phyloP scores from a whole-genome alignment of 2,113 vertebrate species.

The Zingel zingel region DNA sequence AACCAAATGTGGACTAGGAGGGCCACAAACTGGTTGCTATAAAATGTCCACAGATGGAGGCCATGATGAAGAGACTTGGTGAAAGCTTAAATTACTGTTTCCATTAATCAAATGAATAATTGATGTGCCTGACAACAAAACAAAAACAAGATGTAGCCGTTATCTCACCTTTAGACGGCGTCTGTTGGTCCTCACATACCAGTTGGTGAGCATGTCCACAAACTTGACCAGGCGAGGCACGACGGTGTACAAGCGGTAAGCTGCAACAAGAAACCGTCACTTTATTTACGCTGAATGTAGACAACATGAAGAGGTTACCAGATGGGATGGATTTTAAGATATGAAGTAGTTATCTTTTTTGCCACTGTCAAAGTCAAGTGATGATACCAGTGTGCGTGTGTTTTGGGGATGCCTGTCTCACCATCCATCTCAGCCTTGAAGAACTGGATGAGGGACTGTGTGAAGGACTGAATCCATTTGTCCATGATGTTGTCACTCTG shows the following conservation, averaged over 20 bases:
- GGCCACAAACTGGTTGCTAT: conserved; percentile 15
- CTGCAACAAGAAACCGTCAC: conserved; percentile 76
- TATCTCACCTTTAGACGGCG: conserved; percentile 92
- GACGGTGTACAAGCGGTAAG: conserved; percentile 94
- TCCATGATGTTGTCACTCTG: conserved; percentile 95
- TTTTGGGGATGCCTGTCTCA: conserved; percentile 64
- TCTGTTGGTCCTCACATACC: conserved; percentile 98
- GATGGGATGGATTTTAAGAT: not conserved
- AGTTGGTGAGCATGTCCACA: conserved; percentile 97
- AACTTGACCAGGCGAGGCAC: conserved; percentile 97
- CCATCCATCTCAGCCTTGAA: conserved; percentile 95
- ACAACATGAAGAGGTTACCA: not conserved
- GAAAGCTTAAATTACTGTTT: conserved; percentile 3
- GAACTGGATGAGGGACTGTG: conserved; percentile 95
- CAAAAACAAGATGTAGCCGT: not conserved
- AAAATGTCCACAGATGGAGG: conserved; percentile 22
- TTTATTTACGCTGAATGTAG: not conserved
- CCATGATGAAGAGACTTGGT: not conserved
- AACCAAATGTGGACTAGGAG: conserved; percentile 16
- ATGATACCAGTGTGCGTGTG: not conserved
- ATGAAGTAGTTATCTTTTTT: not conserved
- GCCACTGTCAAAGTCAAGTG: not conserved
- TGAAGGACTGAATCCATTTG: conserved; percentile 97
- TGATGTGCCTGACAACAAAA: not conserved
- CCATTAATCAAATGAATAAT: not conserved